Evolutionary conservation across 2,888 invertebrate species (phyloP).

Genomic region (Taphrorychus bicolor): DNA sequence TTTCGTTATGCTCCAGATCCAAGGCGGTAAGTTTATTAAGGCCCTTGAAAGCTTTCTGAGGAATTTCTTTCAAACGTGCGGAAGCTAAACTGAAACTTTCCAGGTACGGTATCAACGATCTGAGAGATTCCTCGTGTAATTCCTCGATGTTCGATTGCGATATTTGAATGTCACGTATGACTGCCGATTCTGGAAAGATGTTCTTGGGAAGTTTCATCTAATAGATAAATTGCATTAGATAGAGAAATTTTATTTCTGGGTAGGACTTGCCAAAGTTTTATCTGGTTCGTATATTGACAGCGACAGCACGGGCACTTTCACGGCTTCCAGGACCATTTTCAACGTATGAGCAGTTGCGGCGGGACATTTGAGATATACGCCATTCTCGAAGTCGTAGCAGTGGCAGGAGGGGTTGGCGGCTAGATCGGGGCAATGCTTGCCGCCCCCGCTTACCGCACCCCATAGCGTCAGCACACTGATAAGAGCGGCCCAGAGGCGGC

Average conservation of each 20-base stretch:
- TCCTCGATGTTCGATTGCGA: slow-evolving; percentile 71
- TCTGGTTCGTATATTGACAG: slow-evolving; percentile 90
- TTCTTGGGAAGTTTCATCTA: slow-evolving; percentile 70
- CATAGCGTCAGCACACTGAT: slow-evolving; percentile 28
- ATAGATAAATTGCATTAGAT: slow-evolving; percentile 13
- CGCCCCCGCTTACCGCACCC: slow-evolving; percentile 44
- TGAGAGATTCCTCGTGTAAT: slow-evolving; percentile 74
- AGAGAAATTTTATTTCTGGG: not conserved
- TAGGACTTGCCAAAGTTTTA: slow-evolving; percentile 69
- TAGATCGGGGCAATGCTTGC: slow-evolving; percentile 71
- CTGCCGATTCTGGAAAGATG: slow-evolving; percentile 75
- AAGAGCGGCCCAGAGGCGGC: slow-evolving; percentile 35
- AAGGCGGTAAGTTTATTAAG: slow-evolving; percentile 77
- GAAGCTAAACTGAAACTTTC: slow-evolving; percentile 82
- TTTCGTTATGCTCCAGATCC: slow-evolving; percentile 84
- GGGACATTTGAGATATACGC: slow-evolving; percentile 88
- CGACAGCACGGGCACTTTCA: slow-evolving; percentile 77
- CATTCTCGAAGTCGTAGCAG: slow-evolving; percentile 92
- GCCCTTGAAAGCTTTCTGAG: slow-evolving; percentile 78
- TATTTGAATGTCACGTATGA: slow-evolving; percentile 64
- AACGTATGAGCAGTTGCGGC: slow-evolving; percentile 79
- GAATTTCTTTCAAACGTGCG: slow-evolving; percentile 76
- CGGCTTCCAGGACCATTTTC: slow-evolving; percentile 74
- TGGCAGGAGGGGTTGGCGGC: slow-evolving; percentile 84
- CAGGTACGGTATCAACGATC: slow-evolving; percentile 74